Evolutionary conservation across 2,113 vertebrate species (phyloP).

Genomic region (Gorilla gorilla): DNA sequence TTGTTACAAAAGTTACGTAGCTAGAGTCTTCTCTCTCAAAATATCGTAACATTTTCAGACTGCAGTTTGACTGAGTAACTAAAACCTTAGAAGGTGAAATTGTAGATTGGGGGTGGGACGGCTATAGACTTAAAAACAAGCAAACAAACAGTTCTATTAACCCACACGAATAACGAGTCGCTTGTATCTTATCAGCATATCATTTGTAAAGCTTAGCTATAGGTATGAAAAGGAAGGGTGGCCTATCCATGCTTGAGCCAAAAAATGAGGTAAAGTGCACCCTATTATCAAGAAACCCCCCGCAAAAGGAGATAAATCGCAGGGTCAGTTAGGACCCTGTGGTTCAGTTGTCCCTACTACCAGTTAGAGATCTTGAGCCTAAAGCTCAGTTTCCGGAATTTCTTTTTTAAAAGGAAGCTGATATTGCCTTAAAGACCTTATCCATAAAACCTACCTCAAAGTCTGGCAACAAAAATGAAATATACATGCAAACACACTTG

Average conservation of each 20-base stretch:
- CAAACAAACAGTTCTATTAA: background rate
- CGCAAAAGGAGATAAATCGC: background rate
- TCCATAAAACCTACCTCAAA: background rate
- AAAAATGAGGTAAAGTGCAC: background rate
- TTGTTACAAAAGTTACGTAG: background rate
- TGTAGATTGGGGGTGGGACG: background rate
- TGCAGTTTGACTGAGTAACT: background rate
- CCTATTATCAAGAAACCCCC: background rate
- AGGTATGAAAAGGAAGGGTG: background rate
- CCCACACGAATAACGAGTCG: no score
- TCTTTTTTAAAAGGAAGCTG: background rate
- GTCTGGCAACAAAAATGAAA: background rate
- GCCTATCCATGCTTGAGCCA: background rate
- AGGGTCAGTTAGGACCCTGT: background rate
- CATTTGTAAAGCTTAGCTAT: background rate
- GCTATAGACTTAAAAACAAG: background rate
- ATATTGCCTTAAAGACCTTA: background rate
- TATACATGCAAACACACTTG: background rate
- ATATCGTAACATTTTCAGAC: background rate
- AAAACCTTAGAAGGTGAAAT: background rate
- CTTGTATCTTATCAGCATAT: background rate
- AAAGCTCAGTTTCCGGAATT: background rate
- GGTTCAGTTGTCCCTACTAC: background rate
- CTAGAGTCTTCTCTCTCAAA: background rate
- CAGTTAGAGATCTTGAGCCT: background rate